A percentile compares a stretch with the other conserved stretches of the same genome.
Evolutionary conservation across 2,113 vertebrate species (phyloP).

Genomic region (Lagopus muta): DNA sequence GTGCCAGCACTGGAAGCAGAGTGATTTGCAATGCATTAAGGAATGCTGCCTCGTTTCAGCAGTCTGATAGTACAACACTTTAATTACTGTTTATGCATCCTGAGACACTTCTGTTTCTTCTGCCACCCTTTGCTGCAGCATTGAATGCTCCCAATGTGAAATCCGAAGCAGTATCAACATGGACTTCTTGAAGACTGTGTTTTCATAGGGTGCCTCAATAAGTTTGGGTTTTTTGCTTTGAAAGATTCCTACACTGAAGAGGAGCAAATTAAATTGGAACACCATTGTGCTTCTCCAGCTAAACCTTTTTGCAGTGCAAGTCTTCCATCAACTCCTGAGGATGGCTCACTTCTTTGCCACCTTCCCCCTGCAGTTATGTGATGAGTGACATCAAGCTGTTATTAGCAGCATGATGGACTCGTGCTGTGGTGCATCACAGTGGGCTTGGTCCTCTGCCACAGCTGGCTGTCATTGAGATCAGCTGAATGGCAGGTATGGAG

Average conservation of each 20-base stretch:
- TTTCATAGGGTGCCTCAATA: not conserved
- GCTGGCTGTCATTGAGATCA: not conserved
- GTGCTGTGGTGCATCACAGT: rapidly evolving
- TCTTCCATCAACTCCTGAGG: not conserved
- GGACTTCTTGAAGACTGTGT: not conserved
- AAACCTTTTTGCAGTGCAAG: not conserved
- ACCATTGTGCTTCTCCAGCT: not conserved
- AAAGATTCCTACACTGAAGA: rapidly evolving
- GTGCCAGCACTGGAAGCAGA: not conserved
- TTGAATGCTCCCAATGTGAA: not conserved
- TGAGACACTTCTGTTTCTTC: not conserved
- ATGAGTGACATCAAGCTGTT: not conserved
- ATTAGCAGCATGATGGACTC: not conserved
- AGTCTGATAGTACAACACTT: not conserved
- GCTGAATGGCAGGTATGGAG: not conserved
- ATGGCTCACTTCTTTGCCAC: not conserved
- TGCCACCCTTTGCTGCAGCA: not conserved
- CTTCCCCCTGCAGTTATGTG: not conserved
- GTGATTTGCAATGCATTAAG: not conserved
- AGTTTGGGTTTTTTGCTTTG: not conserved
- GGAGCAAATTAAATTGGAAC: rapidly evolving
- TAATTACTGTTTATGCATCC: not conserved
- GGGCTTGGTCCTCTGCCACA: not conserved
- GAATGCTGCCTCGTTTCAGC: not conserved
- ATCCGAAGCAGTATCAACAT: rapidly evolving